Base-by-base conservation (phyloP, 2,888 invertebrate genomes). In the Notodonta dromedarius region DNA sequence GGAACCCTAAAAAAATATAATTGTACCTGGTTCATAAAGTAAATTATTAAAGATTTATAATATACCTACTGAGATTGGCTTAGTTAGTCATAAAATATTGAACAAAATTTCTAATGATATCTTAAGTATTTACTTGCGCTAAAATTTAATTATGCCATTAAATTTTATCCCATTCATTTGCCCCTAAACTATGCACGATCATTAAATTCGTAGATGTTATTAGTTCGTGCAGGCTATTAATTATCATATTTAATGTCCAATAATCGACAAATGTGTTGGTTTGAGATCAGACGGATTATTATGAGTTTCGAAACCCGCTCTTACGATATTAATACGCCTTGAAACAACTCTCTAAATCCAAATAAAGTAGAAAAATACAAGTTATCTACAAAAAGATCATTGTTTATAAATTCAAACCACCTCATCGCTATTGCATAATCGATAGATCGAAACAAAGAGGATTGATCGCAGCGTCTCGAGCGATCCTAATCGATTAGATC, bases 401-500 rank as follows among this genome's bases (percentile, higher is more conserved):
- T 73, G 67, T 73, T 71, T 66, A 68, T 67, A 66, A 57, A 60
- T 63, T 59, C 60, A 56, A 63, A 63, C 57, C 63, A 62, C 60
- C 51, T 62, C 59, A 75, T 66, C 57, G 62, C 62, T 63, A 64
- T 76, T 76, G 66, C 74, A 83, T 82, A 87, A 89, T 86, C 80
- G 81, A 80, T 81, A 78, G 83, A 86, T 86, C 82, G 85, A 86
- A 83, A 78, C 80, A 78, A 82, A 82, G 70, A 42, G 62, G 59
- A 58, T 67, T 24, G 57, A 61, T 73, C 72, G 77, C 66, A 73
- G 71, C 76, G 77, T 79, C 74, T 72, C 81, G 76, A 78, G 79
- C 83, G 81, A 66, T 69, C 71, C 82, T 75, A 85, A 90, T 86
- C 84, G 80, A 87, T 89, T 86, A 63, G 79, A 67, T 60, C 69